These are phyloP conservation scores for Ciconia maguari DNA, from an alignment of 2,113 vertebrate genomes.

Conservation along the genomic window DNA sequence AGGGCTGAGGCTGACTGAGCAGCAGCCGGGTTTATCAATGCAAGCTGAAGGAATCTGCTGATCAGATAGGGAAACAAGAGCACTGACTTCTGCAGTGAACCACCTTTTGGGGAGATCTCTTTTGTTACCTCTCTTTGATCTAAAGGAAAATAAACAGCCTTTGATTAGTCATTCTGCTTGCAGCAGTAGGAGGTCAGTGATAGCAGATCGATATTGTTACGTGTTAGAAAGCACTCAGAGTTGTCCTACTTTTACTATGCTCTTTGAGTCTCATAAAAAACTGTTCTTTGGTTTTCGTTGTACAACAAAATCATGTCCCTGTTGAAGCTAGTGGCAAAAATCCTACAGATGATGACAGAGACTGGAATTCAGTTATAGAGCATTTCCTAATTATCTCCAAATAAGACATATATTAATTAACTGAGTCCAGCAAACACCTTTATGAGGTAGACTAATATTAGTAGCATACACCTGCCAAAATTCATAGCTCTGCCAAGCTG, in stretches of 20 bases:
- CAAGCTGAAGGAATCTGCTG: slow-evolving; percentile 73
- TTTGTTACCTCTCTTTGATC: slow-evolving; percentile 65
- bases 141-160: slow-evolving; percentile 34
- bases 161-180: slow-evolving; percentile 9
- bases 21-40: slow-evolving; percentile 72
- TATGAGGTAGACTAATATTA: not conserved
- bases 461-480: not conserved
- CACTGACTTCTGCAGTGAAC: slow-evolving; percentile 50
- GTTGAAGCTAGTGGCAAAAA: not conserved
- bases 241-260: not conserved
- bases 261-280: not conserved
- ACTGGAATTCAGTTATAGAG: not conserved
- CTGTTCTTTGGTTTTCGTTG: not conserved
- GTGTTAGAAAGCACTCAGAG: not conserved
- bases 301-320: not conserved
- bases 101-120: slow-evolving; percentile 32
- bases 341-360: not conserved
- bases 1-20: slow-evolving; percentile 44
- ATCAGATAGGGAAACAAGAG: slow-evolving; percentile 81
- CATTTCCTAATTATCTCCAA: not conserved
- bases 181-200: not conserved
- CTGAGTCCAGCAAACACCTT: not conserved
- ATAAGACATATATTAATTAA: not conserved
- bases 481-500: not conserved
- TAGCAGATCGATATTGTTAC: not conserved